These are phyloP conservation scores for Tetramorium parvispinum DNA, from an alignment of 1,140 invertebrate genomes.

Conservation along the genomic window DNA sequence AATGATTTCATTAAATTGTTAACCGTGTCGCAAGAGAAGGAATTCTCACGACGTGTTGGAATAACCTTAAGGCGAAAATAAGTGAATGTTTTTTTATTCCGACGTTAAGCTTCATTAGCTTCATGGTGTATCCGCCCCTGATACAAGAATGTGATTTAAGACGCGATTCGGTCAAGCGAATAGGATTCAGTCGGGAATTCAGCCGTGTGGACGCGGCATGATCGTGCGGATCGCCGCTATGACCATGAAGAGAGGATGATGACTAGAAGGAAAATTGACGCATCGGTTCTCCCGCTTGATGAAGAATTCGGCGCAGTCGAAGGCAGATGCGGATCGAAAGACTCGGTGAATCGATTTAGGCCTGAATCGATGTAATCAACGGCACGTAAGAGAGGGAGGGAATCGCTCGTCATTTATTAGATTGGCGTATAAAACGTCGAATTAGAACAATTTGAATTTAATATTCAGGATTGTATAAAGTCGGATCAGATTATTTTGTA, in stretches of 20 bases:
- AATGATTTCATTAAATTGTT: not conserved
- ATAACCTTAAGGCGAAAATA: not conserved
- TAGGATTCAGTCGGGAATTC: constrained; percentile 49
- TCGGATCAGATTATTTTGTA: not conserved
- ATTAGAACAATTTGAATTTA: constrained; percentile 22
- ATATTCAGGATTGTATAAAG: not conserved
- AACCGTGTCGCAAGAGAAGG: not conserved
- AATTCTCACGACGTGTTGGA: not conserved
- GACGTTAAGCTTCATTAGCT: constrained; percentile 55
- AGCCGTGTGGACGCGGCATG: constrained; percentile 57
- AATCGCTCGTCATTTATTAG: constrained; percentile 39
- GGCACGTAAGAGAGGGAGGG: constrained; percentile 37
- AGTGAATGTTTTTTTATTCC: constrained; percentile 43
- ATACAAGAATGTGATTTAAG: constrained; percentile 69
- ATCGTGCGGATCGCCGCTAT: constrained; percentile 66
- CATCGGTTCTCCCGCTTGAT: constrained; percentile 64
- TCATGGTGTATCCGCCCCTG: constrained; percentile 17
- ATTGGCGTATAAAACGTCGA: constrained; percentile 28
- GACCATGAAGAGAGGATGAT: constrained; percentile 72
- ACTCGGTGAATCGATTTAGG: constrained; percentile 72
- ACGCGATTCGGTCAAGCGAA: constrained; percentile 66
- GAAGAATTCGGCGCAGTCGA: constrained; percentile 70
- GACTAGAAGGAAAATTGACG: constrained; percentile 67
- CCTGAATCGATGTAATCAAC: constrained; percentile 73
- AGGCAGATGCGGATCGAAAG: constrained; percentile 68